Base-by-base conservation (phyloP, 2,113 vertebrate species). In the Epinephelus fuscoguttatus region DNA sequence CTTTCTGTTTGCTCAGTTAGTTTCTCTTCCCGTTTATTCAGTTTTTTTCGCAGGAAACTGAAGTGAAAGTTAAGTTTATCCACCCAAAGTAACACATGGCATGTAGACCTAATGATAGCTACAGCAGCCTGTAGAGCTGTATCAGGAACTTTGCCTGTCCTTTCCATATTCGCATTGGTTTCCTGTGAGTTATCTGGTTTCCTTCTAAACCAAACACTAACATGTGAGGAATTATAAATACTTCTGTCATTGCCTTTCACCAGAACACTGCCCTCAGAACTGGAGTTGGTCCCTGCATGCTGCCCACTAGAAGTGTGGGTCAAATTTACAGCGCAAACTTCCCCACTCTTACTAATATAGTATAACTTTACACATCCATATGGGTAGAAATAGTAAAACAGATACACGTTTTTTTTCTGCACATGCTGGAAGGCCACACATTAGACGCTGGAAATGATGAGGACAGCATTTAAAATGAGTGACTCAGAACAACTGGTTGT, bases 1-100 rank as follows among this genome's bases (percentile, higher is more conserved):
- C 30, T 42, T 59, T 83, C 61, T 78, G 55, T 86, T 62, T 55
- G 8, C 33, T 86, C 64, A 33, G 53, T 88, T 17, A 72, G 62
- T 84, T 92, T 91, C 75, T 76, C 75, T 89, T 86, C 73, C 76
- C 75, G 19, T 84, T 80, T 80, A 17, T 56, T 50, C 1, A 6
- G 4, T 42, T 3, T 19, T 47, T 76, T 71, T 17, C 78, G 15
- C 33, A 45, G 67, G 61, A 88, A 87, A 66, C 47, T 64, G 55
- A 91, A 89, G 64, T 80, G 76, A 86, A 70, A 70, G 40, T 80
- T 23, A 18, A 2, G 4, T 62, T 56, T 78, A 73, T 33, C 25
- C 5, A 6, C 23, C 0, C 5, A 55, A 18, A 47, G 23, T 42
- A 27, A 42, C 27, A 52, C 0, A 14, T 33, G 30, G 33, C 12